Base-by-base conservation (phyloP, 2,888 invertebrate species). In the Catocala nupta region DNA sequence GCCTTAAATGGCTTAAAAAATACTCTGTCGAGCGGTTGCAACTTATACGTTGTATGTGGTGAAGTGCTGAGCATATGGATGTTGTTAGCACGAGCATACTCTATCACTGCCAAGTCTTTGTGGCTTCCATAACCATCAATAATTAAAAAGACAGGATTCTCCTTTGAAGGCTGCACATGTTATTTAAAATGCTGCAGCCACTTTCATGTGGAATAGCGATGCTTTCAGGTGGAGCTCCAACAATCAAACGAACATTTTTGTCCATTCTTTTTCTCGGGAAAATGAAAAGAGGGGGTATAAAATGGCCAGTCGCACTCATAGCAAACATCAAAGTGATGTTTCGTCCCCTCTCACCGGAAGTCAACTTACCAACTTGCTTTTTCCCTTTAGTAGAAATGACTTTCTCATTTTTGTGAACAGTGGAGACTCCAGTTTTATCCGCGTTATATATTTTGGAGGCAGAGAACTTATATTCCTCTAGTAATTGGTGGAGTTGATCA, bases 21-120 rank as follows among this genome's bases (percentile, higher is more conserved):
- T 16, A 34, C 8, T 8, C 39, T 8, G 48, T 55, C 39, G 2
- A 55, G 13, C 8, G 36, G 47, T 11, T 55, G 55, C 0, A 78
- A 57, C 65, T 76, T 78, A n/a, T 51, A 33, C 9, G 51, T 11
- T 5, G 54, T 80, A 61, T 1, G 68, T 61, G 9, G 58, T 68
- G 51, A 8, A 6, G 33, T 11, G 49, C 34, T 33, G 0, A 50
- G 33, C 49, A 50, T 34, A 3, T 33, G 7, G 2, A 50, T 50
- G 11, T 33, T 0, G n/a, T 50, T 33, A 5, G 5, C 33, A 1
- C 49, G 33, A 34, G 33, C 33, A 6, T 10, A 33, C 10, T 50
- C 11, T 11, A 50, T 50, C 3, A 33, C 49, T 50, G 5, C 33
- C n/a, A 50, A 33, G 0, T 33, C n/a, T 34, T 50, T 50, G 11